Base-by-base conservation (phyloP, 1,140 invertebrate genomes). In the Cepaea nemoralis region DNA sequence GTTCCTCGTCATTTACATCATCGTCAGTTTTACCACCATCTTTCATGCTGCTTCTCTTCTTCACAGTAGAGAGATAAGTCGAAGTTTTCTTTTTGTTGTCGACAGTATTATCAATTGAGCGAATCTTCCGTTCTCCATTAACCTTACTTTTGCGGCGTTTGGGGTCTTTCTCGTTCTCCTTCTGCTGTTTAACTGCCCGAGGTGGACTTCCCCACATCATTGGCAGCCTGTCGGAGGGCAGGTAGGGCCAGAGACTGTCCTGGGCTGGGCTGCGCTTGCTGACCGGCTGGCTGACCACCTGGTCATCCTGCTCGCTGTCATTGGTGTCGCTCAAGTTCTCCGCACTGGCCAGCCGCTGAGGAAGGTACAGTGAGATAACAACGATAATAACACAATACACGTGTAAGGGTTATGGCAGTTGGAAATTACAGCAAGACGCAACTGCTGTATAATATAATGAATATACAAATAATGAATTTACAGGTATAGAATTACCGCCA, bases 211-310 rank as follows among this genome's bases (percentile, higher is more conserved):
- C 77, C 77, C 77, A 79, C 59, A 79, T 37, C 33, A 69, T 59
- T 0, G 77, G 77, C 27, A 79, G 63, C n/a, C 77, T 1, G 40
- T 79, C 77, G 22, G 77, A 79, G 2, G 77, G 77, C 5, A 79
- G 77, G n/a, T 79, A 79, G 0, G 77, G 77, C 77, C 77, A 79
- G n/a, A 79, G 77, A 63, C 69, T 79, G 6, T 79, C 77, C 63
- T 69, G 59, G 31, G 59, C 19, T 16, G 40, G 37, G 3, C 14
- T 42, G 1, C 77, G 77, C 16, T 35, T 31, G 27, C 45, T 79
- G 63, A n/a, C 1, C 12, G 39, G n/a, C 19, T 27, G 40, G 10
- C 0, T 35, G n/a, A 42, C 48, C 37, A 79, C 40, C 6, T 67
- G 42, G 1, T 79, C 77, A 8, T 79, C 77, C 16, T 79, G 77